Conservation (phyloP, 2,797 vertebrate genomes). For the Brachyalestes nurse region DNA sequence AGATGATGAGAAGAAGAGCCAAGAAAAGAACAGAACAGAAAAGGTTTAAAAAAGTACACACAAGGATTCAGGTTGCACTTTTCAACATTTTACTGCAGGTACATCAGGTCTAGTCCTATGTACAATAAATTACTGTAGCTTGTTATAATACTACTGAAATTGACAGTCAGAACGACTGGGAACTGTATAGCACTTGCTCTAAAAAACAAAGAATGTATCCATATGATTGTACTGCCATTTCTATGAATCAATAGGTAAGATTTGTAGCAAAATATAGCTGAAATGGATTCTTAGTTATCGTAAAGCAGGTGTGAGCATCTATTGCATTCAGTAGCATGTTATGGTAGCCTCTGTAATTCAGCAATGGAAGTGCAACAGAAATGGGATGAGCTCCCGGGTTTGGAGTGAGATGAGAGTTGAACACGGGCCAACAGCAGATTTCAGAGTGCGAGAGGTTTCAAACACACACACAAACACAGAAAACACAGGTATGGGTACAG, state of each 20-base stretch:
- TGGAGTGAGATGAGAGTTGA: conserved; percentile 38
- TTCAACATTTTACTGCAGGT: conserved; percentile 49
- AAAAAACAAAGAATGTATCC: neutral
- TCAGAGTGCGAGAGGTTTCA: conserved; percentile 54
- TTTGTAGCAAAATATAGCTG: neutral
- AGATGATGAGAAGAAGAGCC: conserved; percentile 64
- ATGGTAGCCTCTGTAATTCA: conserved; percentile 33
- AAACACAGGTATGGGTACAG: conserved; percentile 32
- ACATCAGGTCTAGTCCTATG: conserved; percentile 25
- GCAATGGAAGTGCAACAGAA: conserved; percentile 60
- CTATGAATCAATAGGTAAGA: neutral
- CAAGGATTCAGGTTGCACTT: conserved; percentile 59
- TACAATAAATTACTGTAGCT: conserved; percentile 5
- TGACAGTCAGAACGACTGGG: conserved; percentile 32
- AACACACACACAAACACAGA: conserved; percentile 29
- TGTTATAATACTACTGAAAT: conserved; percentile 23
- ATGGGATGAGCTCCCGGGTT: conserved; percentile 50
- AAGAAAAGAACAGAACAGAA: conserved; percentile 60
- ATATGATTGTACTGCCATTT: conserved; percentile 2
- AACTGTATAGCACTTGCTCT: neutral
- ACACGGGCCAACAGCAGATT: conserved; percentile 52
- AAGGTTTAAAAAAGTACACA: conserved; percentile 59
- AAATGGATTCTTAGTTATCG: neutral
- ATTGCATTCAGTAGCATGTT: conserved; percentile 28
- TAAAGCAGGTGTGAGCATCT: neutral